A percentile compares a stretch with the other conserved stretches of the same genome.
Conservation (phyloP, 2,113 vertebrate genomes). For the Pteruthius melanotis region DNA sequence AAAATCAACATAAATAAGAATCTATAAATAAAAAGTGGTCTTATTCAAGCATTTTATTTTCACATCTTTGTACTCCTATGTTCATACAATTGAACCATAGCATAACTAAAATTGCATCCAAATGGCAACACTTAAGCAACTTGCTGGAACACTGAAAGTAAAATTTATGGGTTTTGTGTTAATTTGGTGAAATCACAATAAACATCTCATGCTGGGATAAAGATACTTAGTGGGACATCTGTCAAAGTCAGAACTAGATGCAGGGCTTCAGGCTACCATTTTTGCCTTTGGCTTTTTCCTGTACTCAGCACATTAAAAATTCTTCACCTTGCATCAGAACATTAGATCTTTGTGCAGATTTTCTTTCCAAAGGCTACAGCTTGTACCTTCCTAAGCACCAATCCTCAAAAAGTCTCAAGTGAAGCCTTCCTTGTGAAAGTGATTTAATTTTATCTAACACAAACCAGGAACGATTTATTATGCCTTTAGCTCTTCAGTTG, state of each 20-base stretch:
- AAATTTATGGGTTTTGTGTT: background rate
- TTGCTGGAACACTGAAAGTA: background rate
- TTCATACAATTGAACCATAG: background rate
- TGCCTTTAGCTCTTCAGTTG: background rate
- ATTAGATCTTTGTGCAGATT: background rate
- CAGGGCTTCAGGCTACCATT: background rate
- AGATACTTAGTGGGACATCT: background rate
- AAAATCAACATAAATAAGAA: background rate
- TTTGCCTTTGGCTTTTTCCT: background rate
- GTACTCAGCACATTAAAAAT: background rate
- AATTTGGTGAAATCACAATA: background rate
- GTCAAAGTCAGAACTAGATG: background rate
- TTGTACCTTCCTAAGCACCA: background rate
- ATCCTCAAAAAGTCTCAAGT: background rate
- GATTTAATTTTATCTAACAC: slow-evolving; percentile 17
- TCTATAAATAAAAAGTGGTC: background rate
- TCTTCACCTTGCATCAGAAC: background rate
- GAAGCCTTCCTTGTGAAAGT: background rate
- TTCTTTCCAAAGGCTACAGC: background rate
- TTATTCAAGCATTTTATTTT: background rate
- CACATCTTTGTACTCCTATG: rapidly evolving
- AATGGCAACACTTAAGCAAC: background rate
- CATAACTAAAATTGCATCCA: background rate
- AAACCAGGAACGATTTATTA: slow-evolving; percentile 2
- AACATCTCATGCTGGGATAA: background rate